A percentile compares a stretch with the other conserved stretches of the same genome.
phyloP scores from a whole-genome alignment of 2,888 invertebrate genomes.

The Drosophila tripunctata region DNA sequence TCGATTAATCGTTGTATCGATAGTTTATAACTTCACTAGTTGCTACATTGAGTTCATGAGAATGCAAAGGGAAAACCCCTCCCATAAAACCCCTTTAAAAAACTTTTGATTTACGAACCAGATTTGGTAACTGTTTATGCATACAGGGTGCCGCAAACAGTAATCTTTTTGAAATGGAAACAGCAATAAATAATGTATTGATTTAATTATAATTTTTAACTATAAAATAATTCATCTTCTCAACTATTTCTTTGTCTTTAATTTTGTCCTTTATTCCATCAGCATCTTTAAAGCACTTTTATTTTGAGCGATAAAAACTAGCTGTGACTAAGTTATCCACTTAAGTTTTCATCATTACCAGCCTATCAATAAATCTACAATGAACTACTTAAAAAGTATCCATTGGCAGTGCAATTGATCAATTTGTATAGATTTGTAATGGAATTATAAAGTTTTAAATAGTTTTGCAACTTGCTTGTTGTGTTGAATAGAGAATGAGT shows the following conservation, averaged over 20 bases:
- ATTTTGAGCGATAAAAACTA: too few relatives aligned
- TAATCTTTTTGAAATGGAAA: background rate
- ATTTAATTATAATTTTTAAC: background rate
- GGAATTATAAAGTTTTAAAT: constrained; percentile 27
- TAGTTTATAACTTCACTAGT: background rate
- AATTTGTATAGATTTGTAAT: constrained; percentile 31
- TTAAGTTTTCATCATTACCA: background rate
- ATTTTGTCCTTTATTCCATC: too few relatives aligned
- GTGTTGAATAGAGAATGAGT: constrained; percentile 1
- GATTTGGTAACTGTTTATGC: constrained; percentile 1
- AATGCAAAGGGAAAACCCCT: background rate
- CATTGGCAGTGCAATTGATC: constrained; percentile 5
- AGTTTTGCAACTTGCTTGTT: constrained; percentile 23
- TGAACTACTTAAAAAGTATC: constrained; percentile 9
- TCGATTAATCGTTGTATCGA: background rate
- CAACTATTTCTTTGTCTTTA: too few relatives aligned
- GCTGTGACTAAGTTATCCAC: too few relatives aligned
- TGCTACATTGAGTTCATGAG: background rate
- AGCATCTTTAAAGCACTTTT: too few relatives aligned
- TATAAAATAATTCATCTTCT: too few relatives aligned
- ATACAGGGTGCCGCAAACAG: constrained; percentile 28
- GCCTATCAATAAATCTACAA: background rate
- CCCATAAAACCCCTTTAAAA: background rate
- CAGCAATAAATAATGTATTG: background rate
- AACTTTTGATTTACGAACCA: constrained; percentile 30